Evolutionary conservation across 2,113 vertebrate genomes (phyloP).

Genomic region (Sigmodon hispidus): DNA sequence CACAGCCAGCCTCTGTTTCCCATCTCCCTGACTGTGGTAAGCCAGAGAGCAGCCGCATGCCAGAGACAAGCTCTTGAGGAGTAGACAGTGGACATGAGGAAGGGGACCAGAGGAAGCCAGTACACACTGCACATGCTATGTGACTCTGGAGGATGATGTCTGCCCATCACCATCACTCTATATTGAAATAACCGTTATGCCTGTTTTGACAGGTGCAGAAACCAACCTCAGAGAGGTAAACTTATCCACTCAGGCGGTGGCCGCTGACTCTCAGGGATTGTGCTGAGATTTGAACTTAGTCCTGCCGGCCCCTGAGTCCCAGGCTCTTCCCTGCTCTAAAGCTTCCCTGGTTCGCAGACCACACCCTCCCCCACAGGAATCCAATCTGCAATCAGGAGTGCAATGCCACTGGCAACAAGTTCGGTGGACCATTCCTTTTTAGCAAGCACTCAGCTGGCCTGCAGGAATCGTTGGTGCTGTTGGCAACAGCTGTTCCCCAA

Average conservation of each 20-base stretch:
- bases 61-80: neutral
- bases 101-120: neutral
- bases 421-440: constrained; percentile 5
- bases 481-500: constrained; percentile 7
- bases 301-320: neutral
- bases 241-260: neutral
- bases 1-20: neutral
- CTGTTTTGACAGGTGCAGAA: neutral
- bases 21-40: neutral
- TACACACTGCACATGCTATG: rapidly evolving
- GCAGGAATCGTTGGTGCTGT: constrained; percentile 7
- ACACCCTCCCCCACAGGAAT: constrained; percentile 69
- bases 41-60: neutral
- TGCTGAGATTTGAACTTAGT: neutral
- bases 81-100: neutral
- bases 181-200: rapidly evolving
- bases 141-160: too few species aligned
- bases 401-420: constrained; percentile 42
- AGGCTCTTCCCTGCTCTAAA: neutral
- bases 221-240: neutral
- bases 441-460: neutral
- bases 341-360: constrained; percentile 3
- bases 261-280: neutral
- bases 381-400: constrained; percentile 61
- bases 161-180: neutral